A percentile compares a stretch with the other conserved stretches of the same genome.
phyloP scores from a whole-genome alignment of 2,797 vertebrate genomes.

The Coccyzus lansbergi region DNA sequence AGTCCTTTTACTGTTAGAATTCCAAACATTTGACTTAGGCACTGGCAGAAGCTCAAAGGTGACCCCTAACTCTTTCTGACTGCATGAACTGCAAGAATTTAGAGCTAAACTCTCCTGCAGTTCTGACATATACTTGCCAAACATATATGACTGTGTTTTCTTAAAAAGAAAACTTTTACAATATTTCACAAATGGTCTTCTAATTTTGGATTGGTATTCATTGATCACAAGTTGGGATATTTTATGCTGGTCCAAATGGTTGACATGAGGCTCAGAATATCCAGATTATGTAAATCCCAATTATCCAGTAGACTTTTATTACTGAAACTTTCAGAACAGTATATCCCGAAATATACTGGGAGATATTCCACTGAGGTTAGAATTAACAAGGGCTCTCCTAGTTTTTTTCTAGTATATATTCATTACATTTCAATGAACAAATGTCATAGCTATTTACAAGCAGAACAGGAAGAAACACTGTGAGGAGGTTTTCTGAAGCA shows the following conservation, averaged over 20 bases:
- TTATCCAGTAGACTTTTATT: neutral
- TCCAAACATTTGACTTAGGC: neutral
- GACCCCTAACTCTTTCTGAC: neutral
- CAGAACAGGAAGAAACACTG: neutral
- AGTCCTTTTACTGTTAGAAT: neutral
- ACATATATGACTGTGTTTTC: fast-evolving
- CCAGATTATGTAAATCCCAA: neutral
- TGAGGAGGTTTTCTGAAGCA: neutral
- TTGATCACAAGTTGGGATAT: neutral
- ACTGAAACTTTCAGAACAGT: neutral
- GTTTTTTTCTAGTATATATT: neutral
- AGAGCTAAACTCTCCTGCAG: neutral
- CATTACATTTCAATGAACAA: neutral
- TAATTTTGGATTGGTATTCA: neutral
- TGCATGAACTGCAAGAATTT: neutral
- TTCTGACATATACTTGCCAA: neutral
- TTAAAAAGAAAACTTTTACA: neutral
- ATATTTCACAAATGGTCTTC: neutral
- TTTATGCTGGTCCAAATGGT: neutral
- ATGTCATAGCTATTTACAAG: neutral
- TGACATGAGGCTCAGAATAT: neutral
- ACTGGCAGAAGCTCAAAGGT: neutral
- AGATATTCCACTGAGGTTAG: neutral
- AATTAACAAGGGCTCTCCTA: fast-evolving
- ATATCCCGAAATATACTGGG: neutral